Base-by-base conservation (phyloP, 1,140 invertebrate genomes). In the Charaxes varanes region DNA sequence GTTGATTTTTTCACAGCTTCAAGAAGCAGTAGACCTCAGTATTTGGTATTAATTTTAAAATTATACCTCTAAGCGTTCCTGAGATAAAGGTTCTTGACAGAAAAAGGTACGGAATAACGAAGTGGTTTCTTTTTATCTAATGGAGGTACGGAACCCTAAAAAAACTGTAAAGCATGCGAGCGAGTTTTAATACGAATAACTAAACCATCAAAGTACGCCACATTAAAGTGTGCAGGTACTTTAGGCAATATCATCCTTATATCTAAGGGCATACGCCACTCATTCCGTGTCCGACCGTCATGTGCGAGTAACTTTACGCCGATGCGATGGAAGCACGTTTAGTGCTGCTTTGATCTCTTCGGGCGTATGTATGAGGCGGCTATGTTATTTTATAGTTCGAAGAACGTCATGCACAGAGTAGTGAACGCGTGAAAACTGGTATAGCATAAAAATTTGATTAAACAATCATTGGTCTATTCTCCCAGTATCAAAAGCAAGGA, bases 321-420 rank as follows among this genome's bases (percentile, higher is more conserved):
- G 48, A 37, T 51, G 41, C 37, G 48, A 37, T 51, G 41, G 31
- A 51, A 43, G 55, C 55, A 55, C 43, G 51, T 61, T 51, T 46
- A 42, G 31, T 46, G 43, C 51, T 53, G 48, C 53, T 61, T 61
- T 61, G 57, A 64, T 60, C 57, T 55, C 45, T 42, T 34, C 38
- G 26, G 33, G 44, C 41, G 34, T 28, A 41, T 41, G n/a, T n/a
- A 34, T 38, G 35, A 43, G 14, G 22, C 44, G 24, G 24, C 11
- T 30, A 54, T 49, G 37, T 31, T 45, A 34, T 18, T 41, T 56
- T 47, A 51, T 59, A 44, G 24, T 49, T 42, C 33, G 27, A 28
- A 16, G 41, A 41, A 47, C n/a, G n/a, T n/a, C n/a, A n/a, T 41
- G 6, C 23, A 43, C 15, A 16, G 7, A 8, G 17, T 37, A 41